Evolutionary conservation across 2,113 vertebrate genomes (phyloP), one percentile per base, ranked within the genome.

Genomic region (Neodon shergylaensis): DNA sequence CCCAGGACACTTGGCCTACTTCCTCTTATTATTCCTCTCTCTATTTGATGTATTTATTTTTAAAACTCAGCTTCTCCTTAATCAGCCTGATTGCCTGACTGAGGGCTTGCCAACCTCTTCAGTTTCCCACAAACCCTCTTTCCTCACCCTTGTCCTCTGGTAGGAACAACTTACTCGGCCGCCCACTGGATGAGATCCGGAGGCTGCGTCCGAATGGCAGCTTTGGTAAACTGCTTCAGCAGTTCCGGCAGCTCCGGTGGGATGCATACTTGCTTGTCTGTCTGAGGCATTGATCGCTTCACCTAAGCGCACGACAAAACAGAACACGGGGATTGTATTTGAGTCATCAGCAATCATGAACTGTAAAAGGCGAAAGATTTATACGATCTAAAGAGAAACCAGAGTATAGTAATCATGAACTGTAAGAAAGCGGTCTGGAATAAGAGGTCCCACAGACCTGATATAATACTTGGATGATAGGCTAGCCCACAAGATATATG

Each of bases 221-320:
- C 98, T 96, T 98, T 98, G 92, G 98, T 98, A 77, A 98, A 98
- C 92, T 98, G 97, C 95, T 98, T 98, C 92, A 98, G 95, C 90
- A 98, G 81, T 70, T 98, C 98, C 0, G 98, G 98, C 93, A 98
- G 98, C 93, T 98, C 98, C 3, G 96, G 96, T 7, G 98, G 97
- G 65, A 98, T 98, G 92, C 97, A 97, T 94, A 97, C 88, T 94
- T 97, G 94, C 79, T 97, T 98, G n/a, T 98, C 95, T 77, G 97
- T 98, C 83, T 97, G 97, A 93, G 97, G 97, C 98, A 98, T 98
- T 95, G 97, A 74, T 97, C 95, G 70, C 88, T 95, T 85, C 94
- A 86, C 96, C 98, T 98, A 63, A 93, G 78, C 21, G 13, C 49
- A 96, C 83, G 10, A 81, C 76, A 88, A 63, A 90, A 82, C 61